These are phyloP conservation scores for Zapornia atra DNA, from an alignment of 2,113 vertebrate genomes.

Conservation along the genomic window DNA sequence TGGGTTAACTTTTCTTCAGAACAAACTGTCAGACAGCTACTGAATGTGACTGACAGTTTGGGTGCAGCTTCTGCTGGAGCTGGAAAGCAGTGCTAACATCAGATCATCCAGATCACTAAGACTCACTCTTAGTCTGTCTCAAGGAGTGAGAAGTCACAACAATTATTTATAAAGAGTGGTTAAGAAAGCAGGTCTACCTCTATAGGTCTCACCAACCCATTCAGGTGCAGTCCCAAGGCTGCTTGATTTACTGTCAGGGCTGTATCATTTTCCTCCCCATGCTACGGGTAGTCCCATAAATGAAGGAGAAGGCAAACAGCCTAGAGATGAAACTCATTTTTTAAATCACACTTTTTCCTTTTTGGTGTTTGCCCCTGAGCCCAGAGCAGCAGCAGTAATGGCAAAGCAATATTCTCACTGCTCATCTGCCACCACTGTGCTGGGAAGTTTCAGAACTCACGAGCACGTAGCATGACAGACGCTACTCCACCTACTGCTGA, in stretches of 20 bases:
- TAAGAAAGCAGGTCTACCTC: not conserved
- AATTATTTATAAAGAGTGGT: not conserved
- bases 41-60: not conserved
- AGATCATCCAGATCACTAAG: not conserved
- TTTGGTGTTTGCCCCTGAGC: not conserved
- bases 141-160: not conserved
- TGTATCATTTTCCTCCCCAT: not conserved
- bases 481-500: not conserved
- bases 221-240: not conserved
- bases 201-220: not conserved
- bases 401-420: not conserved
- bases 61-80: not conserved
- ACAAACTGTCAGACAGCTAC: not conserved
- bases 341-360: not conserved
- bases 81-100: not conserved
- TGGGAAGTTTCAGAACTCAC: not conserved
- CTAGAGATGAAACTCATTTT: not conserved
- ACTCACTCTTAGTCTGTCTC: not conserved
- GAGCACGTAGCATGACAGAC: fast-evolving
- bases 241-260: not conserved
- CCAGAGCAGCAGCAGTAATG: not conserved
- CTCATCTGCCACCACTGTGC: not conserved
- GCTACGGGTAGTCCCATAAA: not conserved
- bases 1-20: not conserved
- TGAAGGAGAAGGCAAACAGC: not conserved